A percentile compares a stretch with the other conserved stretches of the same genome.
phyloP scores from a whole-genome alignment of 2,888 invertebrate genomes.

The Cantharis nigra region DNA sequence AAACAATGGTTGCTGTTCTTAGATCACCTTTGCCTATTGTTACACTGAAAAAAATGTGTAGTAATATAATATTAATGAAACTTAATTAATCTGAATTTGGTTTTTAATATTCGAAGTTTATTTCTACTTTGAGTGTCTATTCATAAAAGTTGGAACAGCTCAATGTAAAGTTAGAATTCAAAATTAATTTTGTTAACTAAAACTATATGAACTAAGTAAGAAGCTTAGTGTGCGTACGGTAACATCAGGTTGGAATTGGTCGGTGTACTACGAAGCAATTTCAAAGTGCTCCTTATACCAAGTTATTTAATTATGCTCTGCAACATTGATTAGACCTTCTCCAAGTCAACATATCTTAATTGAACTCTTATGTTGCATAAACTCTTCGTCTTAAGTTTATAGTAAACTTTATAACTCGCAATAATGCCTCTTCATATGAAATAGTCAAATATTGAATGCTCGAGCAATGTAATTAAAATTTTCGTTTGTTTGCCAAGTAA shows the following conservation, averaged over 20 bases:
- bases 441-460: background rate
- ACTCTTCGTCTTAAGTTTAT: conserved; percentile 8
- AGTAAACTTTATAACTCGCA: conserved; percentile 5
- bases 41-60: no score
- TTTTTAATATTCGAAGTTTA: background rate
- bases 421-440: background rate
- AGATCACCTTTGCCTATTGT: no score
- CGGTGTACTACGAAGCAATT: conserved; percentile 7
- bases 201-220: background rate
- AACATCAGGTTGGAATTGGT: conserved; percentile 7
- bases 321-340: conserved; percentile 30
- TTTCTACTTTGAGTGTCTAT: background rate
- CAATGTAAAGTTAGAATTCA: background rate
- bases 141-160: background rate
- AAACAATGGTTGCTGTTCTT: background rate
- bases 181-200: background rate
- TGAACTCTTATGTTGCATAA: conserved; percentile 27
- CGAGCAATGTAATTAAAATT: background rate
- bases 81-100: background rate
- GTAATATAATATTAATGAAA: background rate
- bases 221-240: background rate
- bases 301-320: conserved; percentile 30
- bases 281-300: conserved; percentile 23
- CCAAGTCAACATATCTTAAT: conserved; percentile 33
- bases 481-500: background rate